These are phyloP conservation scores for Taenioides sp. DNA, from an alignment of 2,797 vertebrate species.

Conservation along the genomic window DNA sequence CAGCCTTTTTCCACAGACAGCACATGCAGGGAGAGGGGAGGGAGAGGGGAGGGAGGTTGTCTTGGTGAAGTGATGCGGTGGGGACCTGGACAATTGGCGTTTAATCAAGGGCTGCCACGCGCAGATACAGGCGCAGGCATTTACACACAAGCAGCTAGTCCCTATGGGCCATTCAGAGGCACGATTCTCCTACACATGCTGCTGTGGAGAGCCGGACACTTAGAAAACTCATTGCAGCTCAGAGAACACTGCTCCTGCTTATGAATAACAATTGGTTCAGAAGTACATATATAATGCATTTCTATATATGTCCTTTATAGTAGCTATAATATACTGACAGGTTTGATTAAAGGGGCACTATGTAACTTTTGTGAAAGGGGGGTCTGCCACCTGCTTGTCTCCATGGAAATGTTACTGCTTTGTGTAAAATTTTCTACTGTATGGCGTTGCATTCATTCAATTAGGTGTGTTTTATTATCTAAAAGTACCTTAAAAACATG, in stretches of 20 bases:
- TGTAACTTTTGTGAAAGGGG: no score
- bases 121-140: conserved; percentile 18
- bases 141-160: conserved; percentile 2
- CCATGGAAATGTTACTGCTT: no score
- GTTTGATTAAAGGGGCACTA: no score
- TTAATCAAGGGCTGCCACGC: conserved; percentile 19
- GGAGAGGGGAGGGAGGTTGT: neutral
- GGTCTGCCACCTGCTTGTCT: no score
- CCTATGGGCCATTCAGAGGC: conserved; percentile 6
- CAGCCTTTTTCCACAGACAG: neutral
- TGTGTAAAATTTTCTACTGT: no score
- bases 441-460: no score
- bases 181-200: conserved; percentile 3
- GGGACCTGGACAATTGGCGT: conserved; percentile 8
- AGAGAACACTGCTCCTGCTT: no score
- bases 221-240: neutral
- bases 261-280: conserved; percentile 4
- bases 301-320: neutral
- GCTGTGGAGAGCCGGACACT: neutral
- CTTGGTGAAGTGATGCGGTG: conserved; percentile 1
- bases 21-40: neutral
- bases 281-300: neutral
- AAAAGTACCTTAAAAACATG: no score
- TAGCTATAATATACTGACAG: neutral
- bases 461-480: no score